Base-by-base conservation (phyloP, 2,113 vertebrate genomes). In the Oostethus manadensis region DNA sequence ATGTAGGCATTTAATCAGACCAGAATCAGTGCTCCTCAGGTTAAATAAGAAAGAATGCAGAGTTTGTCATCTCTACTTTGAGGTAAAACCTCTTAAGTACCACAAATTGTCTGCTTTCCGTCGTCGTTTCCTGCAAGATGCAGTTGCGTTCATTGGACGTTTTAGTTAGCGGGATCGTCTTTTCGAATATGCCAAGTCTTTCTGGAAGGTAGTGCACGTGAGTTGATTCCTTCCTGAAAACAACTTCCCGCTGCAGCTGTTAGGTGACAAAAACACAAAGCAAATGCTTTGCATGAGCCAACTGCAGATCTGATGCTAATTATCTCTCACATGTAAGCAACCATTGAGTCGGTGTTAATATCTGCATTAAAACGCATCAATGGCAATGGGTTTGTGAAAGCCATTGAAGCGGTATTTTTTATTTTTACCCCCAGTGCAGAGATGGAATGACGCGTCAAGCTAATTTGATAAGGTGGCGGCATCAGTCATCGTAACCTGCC, bases 391-490 rank as follows among this genome's bases (percentile, higher is more conserved):
- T 42, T 13, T 46, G 40, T 46, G 10, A 60, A 62, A 53, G 26
- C 14, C 1, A 33, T 7, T 33, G 29, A 33, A 33, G 29, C 29
- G 1, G 29, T 33, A 6, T 33, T 33, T 33, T 42, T 14, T 42
- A 14, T 6, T 11, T 17, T 20, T 23, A 47, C 11, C 7, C 22
- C 33, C 69, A 44, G 44, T 8, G 51, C 18, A 1, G 13, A 45
- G 26, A 33, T 10, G 9, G 10, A 35, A 26, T 29, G 2, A 53
- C n/a, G 0, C 3, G 66, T 69, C 64, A 1, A 4, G 59, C 51
- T 83, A 80, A 78, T 81, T 66, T 73, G 70, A 71, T 44, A n/a
- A 40, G 76, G 70, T 61, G 23, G 75, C 62, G 11, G 59, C 66
- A 69, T 71, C 70, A 33, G 58, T 73, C 70, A 65, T 74, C 72